These are phyloP conservation scores for Yponomeuta cagnagella DNA, from an alignment of 2,888 invertebrate species.

Conservation along the genomic window DNA sequence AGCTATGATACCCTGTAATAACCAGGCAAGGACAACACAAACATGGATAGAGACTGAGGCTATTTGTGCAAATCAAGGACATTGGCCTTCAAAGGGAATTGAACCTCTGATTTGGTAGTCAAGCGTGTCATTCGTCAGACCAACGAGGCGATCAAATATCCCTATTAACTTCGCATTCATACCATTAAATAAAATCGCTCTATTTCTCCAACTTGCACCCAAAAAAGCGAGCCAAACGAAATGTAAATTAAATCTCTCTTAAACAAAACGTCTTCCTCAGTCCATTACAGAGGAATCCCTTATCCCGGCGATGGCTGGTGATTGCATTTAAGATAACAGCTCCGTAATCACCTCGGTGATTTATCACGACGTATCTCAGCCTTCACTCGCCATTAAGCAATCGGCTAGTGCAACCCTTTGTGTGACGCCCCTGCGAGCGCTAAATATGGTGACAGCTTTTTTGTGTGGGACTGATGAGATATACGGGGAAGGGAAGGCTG, in stretches of 20 bases:
- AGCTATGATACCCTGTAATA: too few relatives aligned
- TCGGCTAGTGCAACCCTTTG: conserved; percentile 65
- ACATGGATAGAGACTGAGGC: too few relatives aligned
- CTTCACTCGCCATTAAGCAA: conserved; percentile 76
- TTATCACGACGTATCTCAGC: conserved; percentile 73
- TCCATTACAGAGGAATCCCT: neutral
- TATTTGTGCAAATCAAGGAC: too few relatives aligned
- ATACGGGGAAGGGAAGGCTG: neutral
- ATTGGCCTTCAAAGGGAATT: too few relatives aligned
- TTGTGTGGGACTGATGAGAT: neutral
- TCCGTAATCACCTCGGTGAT: conserved; percentile 70
- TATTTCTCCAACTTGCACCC: neutral
- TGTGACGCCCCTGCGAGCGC: conserved; percentile 19
- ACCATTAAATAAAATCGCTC: neutral
- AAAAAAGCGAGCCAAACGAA: neutral
- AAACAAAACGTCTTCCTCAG: neutral
- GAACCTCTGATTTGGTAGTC: too few relatives aligned
- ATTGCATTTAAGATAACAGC: conserved; percentile 74
- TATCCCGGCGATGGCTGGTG: conserved; percentile 29
- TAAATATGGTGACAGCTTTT: neutral
- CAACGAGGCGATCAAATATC: neutral
- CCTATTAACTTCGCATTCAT: neutral
- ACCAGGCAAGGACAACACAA: too few relatives aligned
- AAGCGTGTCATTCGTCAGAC: too few relatives aligned
- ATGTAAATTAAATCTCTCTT: neutral